Evolutionary conservation across 2,113 vertebrate genomes (phyloP).

Genomic region (Danio rerio): DNA sequence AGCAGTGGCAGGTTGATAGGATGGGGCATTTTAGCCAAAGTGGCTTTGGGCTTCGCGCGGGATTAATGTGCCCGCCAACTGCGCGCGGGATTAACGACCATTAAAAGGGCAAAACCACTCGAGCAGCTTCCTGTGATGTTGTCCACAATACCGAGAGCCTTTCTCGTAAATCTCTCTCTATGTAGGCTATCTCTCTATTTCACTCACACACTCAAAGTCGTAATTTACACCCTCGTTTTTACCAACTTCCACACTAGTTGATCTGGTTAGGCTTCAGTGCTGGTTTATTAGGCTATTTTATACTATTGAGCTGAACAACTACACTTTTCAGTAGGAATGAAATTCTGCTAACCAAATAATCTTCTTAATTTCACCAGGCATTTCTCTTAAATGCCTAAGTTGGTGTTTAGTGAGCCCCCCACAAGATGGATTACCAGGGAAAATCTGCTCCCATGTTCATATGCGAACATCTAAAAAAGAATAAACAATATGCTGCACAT

Average conservation of each 20-base stretch:
- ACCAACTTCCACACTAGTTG: neutral
- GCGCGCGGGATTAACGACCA: slow-evolving; percentile 47
- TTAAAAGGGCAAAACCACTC: slow-evolving; percentile 39
- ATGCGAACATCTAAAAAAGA: neutral
- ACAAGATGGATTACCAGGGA: neutral
- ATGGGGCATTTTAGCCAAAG: slow-evolving; percentile 37
- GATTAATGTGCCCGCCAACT: slow-evolving; percentile 44
- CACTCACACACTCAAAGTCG: neutral
- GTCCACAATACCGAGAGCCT: neutral
- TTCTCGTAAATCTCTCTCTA: slow-evolving; percentile 6
- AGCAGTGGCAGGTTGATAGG: neutral
- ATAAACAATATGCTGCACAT: slow-evolving; percentile 14
- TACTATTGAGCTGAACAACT: neutral
- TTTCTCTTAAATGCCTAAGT: neutral
- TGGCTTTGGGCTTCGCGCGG: slow-evolving; percentile 25
- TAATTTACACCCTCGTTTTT: neutral
- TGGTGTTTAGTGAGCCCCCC: neutral
- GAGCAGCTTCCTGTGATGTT: slow-evolving; percentile 17
- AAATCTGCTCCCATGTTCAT: slow-evolving; percentile 3
- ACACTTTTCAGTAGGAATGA: neutral
- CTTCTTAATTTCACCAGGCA: neutral
- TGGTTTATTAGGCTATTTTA: neutral
- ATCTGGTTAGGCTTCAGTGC: neutral
- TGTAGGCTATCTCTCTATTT: neutral
- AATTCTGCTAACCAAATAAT: neutral